Base-by-base conservation (phyloP, 2,797 vertebrate species). In the Enteromius unitaeniatus region DNA sequence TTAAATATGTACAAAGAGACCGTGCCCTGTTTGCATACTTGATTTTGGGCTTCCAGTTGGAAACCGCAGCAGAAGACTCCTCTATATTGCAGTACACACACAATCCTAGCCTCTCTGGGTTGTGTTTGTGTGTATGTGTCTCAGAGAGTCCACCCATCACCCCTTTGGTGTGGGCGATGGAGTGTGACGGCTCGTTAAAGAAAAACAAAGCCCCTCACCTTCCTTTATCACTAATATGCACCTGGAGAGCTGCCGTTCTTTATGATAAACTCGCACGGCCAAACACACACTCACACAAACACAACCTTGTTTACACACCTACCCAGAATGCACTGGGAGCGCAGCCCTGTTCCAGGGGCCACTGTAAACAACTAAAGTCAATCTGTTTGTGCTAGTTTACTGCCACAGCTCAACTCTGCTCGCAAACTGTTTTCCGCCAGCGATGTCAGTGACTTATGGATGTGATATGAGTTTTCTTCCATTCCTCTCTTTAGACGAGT, bases 151-250 rank as follows among this genome's bases (percentile, higher is more conserved):
- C 88, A 86, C 88, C 89, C 84, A 79, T 90, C 88, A 89, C 76
- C 86, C 82, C 45, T 82, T 74, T 82, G 88, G 89, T 87, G 87
- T 74, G 82, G 75, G 69, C 78, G 40, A 81, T 88, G 87, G 75
- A 88, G 87, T 89, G 86, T 89, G 87, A 88, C 85, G 84, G 85
- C 87, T 87, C 83, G 87, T 88, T 90, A 88, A 89, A 89, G 78
- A 84, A 84, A 86, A 86, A 88, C 86, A 89, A 88, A 88, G 79
- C 80, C 78, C 73, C 86, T 88, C 86, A 89, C 87, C 89, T 89
- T 88, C 82, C 85, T 89, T 90, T 89, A 90, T 89, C 90, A 90
- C 87, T 87, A 88, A 88, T 90, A 90, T 87, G 86, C 87, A 89
- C 88, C 85, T 90, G 88, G 89, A 88, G 85, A 85, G 82, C 83